These are phyloP conservation scores for Conger conger DNA, from an alignment of 2,113 vertebrate genomes.

Conservation along the genomic window DNA sequence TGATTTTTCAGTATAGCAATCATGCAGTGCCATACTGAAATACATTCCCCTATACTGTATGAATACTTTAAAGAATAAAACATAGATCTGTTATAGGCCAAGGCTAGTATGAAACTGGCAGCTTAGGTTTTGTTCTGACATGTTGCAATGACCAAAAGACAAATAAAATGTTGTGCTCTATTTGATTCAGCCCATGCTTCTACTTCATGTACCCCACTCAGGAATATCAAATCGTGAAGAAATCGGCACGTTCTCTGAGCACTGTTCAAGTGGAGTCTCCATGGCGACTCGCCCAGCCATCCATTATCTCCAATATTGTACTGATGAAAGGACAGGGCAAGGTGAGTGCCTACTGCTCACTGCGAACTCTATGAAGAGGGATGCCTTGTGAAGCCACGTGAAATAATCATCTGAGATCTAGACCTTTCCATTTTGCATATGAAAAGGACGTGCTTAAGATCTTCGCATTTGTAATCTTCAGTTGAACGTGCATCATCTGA, in stretches of 20 bases:
- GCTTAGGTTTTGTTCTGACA: no score
- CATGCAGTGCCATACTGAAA: no score
- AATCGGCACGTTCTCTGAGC: slow-evolving; percentile 91
- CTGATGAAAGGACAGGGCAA: slow-evolving; percentile 98
- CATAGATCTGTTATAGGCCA: neutral
- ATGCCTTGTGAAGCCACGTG: neutral
- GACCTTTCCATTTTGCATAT: neutral
- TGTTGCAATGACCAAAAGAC: neutral
- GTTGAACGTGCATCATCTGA: neutral
- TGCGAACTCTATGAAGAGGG: neutral
- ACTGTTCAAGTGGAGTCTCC: slow-evolving; percentile 93
- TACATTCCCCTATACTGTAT: no score
- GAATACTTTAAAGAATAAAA: neutral
- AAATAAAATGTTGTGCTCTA: neutral
- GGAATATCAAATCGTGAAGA: slow-evolving; percentile 93
- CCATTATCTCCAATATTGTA: slow-evolving; percentile 96
- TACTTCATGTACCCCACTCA: slow-evolving; percentile 52
- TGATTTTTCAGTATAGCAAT: no score
- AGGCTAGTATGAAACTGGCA: neutral
- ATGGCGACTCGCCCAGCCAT: slow-evolving; percentile 92
- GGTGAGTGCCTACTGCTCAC: slow-evolving; percentile 68
- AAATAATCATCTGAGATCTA: neutral
- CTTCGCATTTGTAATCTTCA: neutral
- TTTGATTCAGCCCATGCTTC: neutral
- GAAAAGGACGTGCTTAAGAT: neutral